A percentile compares a stretch with the other conserved stretches of the same genome.
Conservation (phyloP, 1,140 invertebrate species). For the Drosophila pectinifera region DNA sequence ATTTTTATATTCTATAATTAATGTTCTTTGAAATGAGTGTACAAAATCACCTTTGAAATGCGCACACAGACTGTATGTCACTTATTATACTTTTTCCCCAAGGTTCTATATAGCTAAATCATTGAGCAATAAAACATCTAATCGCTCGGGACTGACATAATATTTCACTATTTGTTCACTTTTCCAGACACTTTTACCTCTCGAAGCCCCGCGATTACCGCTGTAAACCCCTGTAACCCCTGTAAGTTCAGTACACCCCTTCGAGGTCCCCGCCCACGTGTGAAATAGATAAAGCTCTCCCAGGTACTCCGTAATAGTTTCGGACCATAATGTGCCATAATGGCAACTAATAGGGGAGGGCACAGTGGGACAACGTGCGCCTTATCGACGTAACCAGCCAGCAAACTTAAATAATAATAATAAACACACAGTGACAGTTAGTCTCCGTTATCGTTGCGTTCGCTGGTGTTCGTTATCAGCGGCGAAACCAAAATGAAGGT, state of each 20-base stretch:
- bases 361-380: slow-evolving; percentile 47
- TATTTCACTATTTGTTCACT: slow-evolving; percentile 27
- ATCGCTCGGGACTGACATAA: slow-evolving; percentile 20
- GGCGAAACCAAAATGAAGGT: slow-evolving; percentile 75
- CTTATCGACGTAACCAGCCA: slow-evolving; percentile 63
- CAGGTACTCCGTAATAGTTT: slow-evolving; percentile 32
- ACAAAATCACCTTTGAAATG: neutral
- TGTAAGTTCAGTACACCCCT: slow-evolving; percentile 15
- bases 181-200: slow-evolving; percentile 13
- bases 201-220: slow-evolving; percentile 1
- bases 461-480: slow-evolving; percentile 49
- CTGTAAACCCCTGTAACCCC: slow-evolving; percentile 12
- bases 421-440: slow-evolving; percentile 46
- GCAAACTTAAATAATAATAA: slow-evolving; percentile 73
- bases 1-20: neutral
- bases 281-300: slow-evolving; percentile 12
- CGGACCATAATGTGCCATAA: slow-evolving; percentile 39
- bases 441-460: slow-evolving; percentile 59
- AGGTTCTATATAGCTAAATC: slow-evolving; percentile 3
- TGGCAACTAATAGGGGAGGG: slow-evolving; percentile 22
- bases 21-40: too few relatives aligned
- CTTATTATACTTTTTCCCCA: neutral
- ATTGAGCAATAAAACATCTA: slow-evolving; percentile 27
- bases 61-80: neutral
- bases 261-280: slow-evolving; percentile 20